These are phyloP conservation scores for Chromoteleia sp. DNA, from an alignment of 2,888 invertebrate genomes.

Conservation along the genomic window DNA sequence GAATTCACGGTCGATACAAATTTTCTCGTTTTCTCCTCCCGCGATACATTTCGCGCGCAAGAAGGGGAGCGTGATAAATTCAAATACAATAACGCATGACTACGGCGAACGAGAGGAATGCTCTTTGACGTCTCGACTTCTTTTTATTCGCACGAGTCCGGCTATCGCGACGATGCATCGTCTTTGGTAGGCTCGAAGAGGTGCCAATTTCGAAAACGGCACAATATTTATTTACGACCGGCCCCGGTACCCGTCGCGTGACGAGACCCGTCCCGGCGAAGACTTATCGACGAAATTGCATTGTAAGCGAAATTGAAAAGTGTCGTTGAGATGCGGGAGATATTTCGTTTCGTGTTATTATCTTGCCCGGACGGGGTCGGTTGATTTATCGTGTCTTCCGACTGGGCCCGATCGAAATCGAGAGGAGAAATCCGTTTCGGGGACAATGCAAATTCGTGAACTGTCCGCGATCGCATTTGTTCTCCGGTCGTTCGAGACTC, in stretches of 20 bases:
- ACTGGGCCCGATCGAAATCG: constrained; percentile 41
- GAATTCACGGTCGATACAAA: constrained; percentile 28
- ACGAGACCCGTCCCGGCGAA: constrained; percentile 39
- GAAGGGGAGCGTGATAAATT: constrained; percentile 40
- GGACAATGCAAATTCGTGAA: constrained; percentile 55
- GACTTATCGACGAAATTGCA: constrained; percentile 60
- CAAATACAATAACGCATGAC: constrained; percentile 51
- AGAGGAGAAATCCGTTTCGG: constrained; percentile 49
- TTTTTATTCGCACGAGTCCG: constrained; percentile 51
- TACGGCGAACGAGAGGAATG: constrained; percentile 28
- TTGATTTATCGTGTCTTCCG: constrained; percentile 54
- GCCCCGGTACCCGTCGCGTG: neutral
- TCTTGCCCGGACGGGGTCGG: constrained; percentile 27
- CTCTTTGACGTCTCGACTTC: constrained; percentile 43
- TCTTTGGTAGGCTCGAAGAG: constrained; percentile 27
- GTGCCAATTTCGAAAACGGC: constrained; percentile 62
- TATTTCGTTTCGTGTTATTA: constrained; percentile 53
- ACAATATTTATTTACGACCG: constrained; percentile 56
- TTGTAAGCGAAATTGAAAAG: constrained; percentile 62
- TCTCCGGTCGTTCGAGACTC: neutral
- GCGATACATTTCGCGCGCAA: constrained; percentile 14
- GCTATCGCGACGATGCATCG: constrained; percentile 40
- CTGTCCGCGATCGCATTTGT: constrained; percentile 23
- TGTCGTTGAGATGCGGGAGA: constrained; percentile 53
- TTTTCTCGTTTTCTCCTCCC: constrained; percentile 42